Evolutionary conservation across 2,113 vertebrate genomes (phyloP).

Genomic region (Tauraco erythrolophus): DNA sequence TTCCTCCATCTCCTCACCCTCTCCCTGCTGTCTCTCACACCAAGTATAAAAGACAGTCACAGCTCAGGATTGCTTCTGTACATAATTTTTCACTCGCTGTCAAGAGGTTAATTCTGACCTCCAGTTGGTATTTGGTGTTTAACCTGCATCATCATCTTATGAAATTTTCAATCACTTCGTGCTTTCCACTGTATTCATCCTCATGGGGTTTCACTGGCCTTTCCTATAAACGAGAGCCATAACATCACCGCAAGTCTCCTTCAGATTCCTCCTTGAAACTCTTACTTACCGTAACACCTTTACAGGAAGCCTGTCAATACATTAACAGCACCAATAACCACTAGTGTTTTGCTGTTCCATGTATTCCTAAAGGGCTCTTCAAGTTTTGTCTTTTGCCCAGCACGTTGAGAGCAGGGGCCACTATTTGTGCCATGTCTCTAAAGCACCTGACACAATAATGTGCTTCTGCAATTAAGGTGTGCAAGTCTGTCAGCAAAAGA

Average conservation of each 20-base stretch:
- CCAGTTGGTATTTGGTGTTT: not conserved
- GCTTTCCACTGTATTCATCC: not conserved
- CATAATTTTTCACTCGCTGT: not conserved
- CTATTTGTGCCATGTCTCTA: not conserved
- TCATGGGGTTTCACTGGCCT: not conserved
- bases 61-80: not conserved
- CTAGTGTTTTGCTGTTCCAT: not conserved
- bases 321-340: not conserved
- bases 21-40: not conserved
- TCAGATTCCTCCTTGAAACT: not conserved
- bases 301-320: not conserved
- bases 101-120: not conserved
- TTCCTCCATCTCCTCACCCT: not conserved
- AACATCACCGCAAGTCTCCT: not conserved
- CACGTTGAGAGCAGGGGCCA: fast-evolving
- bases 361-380: not conserved
- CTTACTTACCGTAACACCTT: not conserved
- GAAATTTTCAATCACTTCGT: not conserved
- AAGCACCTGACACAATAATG: not conserved
- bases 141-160: not conserved
- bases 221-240: not conserved
- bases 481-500: not conserved
- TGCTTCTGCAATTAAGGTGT: not conserved
- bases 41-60: not conserved
- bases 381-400: not conserved